Percentiles rank a stretch among this genome's conserved stretches.
These are phyloP conservation scores for Drosophila paramelanica DNA, from an alignment of 2,888 invertebrate genomes.

Conservation along the genomic window DNA sequence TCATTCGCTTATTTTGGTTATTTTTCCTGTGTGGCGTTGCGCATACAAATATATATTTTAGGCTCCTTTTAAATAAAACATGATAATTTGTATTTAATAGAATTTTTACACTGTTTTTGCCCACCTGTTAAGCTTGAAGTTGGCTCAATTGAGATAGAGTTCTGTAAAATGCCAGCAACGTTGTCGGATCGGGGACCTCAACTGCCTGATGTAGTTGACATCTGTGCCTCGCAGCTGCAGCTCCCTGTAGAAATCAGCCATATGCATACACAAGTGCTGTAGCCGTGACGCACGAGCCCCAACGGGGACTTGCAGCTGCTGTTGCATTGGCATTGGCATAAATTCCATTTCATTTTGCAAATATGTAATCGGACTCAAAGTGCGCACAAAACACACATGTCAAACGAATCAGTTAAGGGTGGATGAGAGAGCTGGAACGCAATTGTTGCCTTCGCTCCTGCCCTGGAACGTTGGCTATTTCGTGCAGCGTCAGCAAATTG, in stretches of 20 bases:
- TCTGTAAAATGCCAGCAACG: constrained; percentile 15
- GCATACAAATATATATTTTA: constrained; percentile 64
- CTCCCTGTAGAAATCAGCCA: constrained; percentile 64
- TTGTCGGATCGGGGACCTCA: constrained; percentile 13
- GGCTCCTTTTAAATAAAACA: constrained; percentile 58
- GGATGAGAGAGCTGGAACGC: background rate
- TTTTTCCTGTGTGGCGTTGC: constrained; percentile 53
- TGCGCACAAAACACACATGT: constrained; percentile 53
- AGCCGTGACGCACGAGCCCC: constrained; percentile 28
- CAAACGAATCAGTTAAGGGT: constrained; percentile 28
- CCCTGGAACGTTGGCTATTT: constrained; percentile 31
- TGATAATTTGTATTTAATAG: constrained; percentile 57
- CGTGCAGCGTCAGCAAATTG: constrained; percentile 59
- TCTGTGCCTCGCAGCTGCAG: constrained; percentile 35
- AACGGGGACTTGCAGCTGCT: constrained; percentile 22
- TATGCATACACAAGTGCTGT: constrained; percentile 43
- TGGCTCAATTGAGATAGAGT: constrained; percentile 27
- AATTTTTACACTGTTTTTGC: constrained; percentile 42
- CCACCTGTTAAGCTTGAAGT: constrained; percentile 33
- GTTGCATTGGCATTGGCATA: constrained; percentile 49
- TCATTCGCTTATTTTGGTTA: constrained; percentile 63
- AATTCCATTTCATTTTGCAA: constrained; percentile 78
- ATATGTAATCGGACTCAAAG: constrained; percentile 76
- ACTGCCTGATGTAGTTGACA: constrained; percentile 31
- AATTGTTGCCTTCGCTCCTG: background rate